These are phyloP conservation scores for Parapsyche elsis DNA, from an alignment of 1,140 invertebrate species.

Conservation along the genomic window DNA sequence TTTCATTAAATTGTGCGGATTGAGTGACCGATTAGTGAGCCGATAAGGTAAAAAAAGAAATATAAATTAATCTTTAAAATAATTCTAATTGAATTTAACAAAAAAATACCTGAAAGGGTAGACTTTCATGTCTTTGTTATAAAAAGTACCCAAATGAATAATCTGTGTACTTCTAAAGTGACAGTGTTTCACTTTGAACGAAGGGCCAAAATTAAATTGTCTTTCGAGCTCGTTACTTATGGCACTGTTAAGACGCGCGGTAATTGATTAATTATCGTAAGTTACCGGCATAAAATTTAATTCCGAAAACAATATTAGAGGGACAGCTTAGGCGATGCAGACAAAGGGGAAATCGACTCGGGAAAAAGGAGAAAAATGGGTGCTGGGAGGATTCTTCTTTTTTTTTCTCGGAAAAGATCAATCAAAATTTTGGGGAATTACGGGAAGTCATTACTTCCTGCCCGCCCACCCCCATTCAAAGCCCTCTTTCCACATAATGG, in stretches of 20 bases:
- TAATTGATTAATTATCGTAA: slow-evolving; percentile 31
- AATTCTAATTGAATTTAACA: neutral
- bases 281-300: slow-evolving; percentile 12
- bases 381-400: neutral
- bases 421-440: slow-evolving; percentile 52
- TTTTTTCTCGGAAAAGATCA: slow-evolving; percentile 46
- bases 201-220: slow-evolving; percentile 15
- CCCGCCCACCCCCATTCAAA: neutral
- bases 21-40: neutral
- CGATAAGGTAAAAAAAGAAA: neutral
- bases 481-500: slow-evolving; percentile 33
- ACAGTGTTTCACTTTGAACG: neutral
- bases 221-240: neutral
- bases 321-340: slow-evolving; percentile 1
- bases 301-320: slow-evolving; percentile 6
- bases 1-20: slow-evolving; percentile 8
- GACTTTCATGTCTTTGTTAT: neutral
- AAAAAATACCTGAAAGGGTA: slow-evolving; percentile 17
- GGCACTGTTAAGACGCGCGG: neutral
- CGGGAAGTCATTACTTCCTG: slow-evolving; percentile 47
- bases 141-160: too few species aligned
- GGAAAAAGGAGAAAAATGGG: neutral
- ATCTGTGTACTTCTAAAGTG: neutral
- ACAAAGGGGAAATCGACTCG: slow-evolving; percentile 1
- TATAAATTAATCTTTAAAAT: slow-evolving; percentile 15